Evolutionary conservation across 2,113 vertebrate genomes (phyloP).

Genomic region (Ranitomeya imitator): DNA sequence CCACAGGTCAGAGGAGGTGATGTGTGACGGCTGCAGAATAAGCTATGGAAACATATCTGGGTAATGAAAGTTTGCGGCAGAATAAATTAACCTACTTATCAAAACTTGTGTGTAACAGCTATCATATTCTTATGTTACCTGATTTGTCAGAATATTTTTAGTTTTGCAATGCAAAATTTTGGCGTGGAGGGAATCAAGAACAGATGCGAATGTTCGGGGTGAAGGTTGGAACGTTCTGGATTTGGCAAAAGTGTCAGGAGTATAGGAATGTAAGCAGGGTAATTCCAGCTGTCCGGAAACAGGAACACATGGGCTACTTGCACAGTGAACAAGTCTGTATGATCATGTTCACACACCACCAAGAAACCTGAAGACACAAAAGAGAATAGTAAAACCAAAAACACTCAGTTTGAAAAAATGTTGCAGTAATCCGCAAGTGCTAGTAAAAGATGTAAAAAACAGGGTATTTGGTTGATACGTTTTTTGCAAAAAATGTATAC

Average conservation of each 20-base stretch:
- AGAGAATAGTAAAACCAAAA: too few species aligned
- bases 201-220: not conserved
- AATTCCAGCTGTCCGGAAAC: not conserved
- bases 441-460: too few species aligned
- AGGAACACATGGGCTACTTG: too few species aligned
- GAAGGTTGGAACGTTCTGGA: not conserved
- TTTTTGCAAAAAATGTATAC: too few species aligned
- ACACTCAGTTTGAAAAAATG: too few species aligned
- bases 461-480: too few species aligned
- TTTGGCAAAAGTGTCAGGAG: not conserved
- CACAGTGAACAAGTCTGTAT: too few species aligned
- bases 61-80: not conserved
- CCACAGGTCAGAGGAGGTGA: constrained; percentile 34
- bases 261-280: not conserved
- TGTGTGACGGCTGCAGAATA: not conserved
- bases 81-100: not conserved
- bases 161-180: not conserved
- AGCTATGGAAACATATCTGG: constrained; percentile 1
- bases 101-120: not conserved
- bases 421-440: too few species aligned
- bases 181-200: not conserved
- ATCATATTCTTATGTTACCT: not conserved
- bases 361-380: too few species aligned
- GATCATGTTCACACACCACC: too few species aligned
- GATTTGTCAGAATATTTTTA: not conserved